Evolutionary conservation across 1,140 invertebrate genomes (phyloP), one percentile per base, ranked within the genome.

Genomic region (Asbolus verrucosus): DNA sequence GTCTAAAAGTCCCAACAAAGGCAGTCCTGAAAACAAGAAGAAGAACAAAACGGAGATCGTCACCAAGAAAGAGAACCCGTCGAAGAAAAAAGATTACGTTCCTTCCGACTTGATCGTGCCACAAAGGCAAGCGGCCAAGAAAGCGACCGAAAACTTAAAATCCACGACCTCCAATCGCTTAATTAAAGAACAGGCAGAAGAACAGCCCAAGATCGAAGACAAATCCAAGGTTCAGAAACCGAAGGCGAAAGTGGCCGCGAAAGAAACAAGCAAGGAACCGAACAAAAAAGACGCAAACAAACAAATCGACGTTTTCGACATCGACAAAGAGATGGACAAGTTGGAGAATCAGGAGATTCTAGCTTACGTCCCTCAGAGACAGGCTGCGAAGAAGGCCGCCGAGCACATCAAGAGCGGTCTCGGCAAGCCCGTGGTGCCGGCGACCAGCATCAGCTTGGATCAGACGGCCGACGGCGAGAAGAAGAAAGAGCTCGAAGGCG

Each of bases 331-430:
- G 19, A 84, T 82, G 66, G 88, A 88, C 33, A 85, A 86, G 72
- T 78, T 86, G 70, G 86, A 86, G 36, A 72, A 36, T 61, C 85
- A 86, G 66, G 92, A 93, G 77, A 89, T 92, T 70, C 82, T 94
- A 11, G 89, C 92, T 0, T 94, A 94, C 82, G 94, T 96, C 30
- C 94, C 94, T 0, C 94, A 95, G 79, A 83, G 94, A 31, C 92
- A 94, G 82, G 94, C 94, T 2, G 94, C 94, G 27, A 95, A 94
- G 79, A 96, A 96, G 81, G 94, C 94, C 1, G 92, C 92, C 6
- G 93, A 93, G 74, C 93, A 94, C 77, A 92, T 95, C 33, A 94
- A 95, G 77, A 93, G 90, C 81, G 91, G 91, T 36, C 82, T 92
- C 61, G 87, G 85, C 15, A 91, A 91, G 72, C 84, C 86, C 2